A percentile compares a stretch with the other conserved stretches of the same genome.
Evolutionary conservation across 35 echinoderm and acorn worm genomes (phyloP).

Genomic region (Ptychodera flava): DNA sequence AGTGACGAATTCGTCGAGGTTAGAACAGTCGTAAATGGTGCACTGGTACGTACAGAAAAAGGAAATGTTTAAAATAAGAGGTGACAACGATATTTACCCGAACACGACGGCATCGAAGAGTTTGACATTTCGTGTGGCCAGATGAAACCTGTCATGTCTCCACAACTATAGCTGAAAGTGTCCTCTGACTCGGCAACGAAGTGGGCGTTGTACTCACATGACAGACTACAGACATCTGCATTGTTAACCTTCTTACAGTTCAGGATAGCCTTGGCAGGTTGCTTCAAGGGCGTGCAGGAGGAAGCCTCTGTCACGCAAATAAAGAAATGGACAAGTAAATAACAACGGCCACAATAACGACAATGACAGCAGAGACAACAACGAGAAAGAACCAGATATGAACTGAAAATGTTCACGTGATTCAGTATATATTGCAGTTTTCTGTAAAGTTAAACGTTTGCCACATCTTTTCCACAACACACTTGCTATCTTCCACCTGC

Average conservation of each 20-base stretch:
- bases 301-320: slow-evolving; percentile 19
- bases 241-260: slow-evolving; percentile 32
- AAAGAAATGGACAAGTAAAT: neutral
- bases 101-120: slow-evolving; percentile 76
- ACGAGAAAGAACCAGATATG: no score
- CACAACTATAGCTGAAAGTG: slow-evolving; percentile 51
- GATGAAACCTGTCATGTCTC: slow-evolving; percentile 48
- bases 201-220: slow-evolving; percentile 60
- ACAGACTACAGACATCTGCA: slow-evolving; percentile 35
- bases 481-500: no score
- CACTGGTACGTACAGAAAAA: no score
- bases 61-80: no score
- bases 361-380: no score
- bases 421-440: no score
- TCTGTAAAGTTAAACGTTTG: no score
- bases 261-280: slow-evolving; percentile 50
- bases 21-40: no score
- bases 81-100: slow-evolving; percentile 62
- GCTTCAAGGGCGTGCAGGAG: slow-evolving; percentile 45
- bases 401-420: no score
- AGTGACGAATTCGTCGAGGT: no score
- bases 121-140: slow-evolving; percentile 45
- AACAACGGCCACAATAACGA: slow-evolving; percentile 6
- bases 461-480: no score
- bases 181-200: slow-evolving; percentile 46